Evolutionary conservation across 2,888 invertebrate genomes (phyloP), one percentile per base, ranked within the genome.

Genomic region (Cantharis rufa): DNA sequence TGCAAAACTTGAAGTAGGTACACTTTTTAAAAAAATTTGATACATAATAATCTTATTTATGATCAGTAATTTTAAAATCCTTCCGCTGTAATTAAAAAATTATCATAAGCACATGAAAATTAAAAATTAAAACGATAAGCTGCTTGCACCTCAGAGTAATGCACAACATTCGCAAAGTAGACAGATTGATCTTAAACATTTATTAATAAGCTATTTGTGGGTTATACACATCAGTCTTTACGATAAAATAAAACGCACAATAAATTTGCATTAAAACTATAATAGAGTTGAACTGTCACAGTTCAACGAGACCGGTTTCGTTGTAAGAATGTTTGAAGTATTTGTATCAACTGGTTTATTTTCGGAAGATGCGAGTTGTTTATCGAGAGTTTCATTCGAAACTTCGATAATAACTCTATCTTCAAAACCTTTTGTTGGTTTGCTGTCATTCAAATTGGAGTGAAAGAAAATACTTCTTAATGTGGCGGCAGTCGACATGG

Each of bases 391-490:
- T 78, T 87, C 87, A 75, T 86, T 87, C 10, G 86, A 87, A 15
- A 87, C 86, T 78, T 87, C 87, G 71, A 87, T 86, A 76, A 87
- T 86, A 62, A 86, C 86, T 80, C 86, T 85, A 75, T 87, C 87
- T 72, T 87, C 87, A 62, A 85, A 81, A 81, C 86, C 86, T 79
- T 86, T 86, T 28, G 85, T 80, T 62, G 84, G 82, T 72, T 84
- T 84, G 69, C 80, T 82, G 75, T 86, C 85, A 69, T 73, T 78
- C 69, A 84, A 82, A 69, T 85, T 86, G 63, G 88, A 86, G 82
- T 90, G 89, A 84, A 91, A 90, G 85, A 91, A 90, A 78, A 90
- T 89, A 81, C 89, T 90, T 81, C 90, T 87, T 76, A 90, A 82
- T 75, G 89, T 87, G 48, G 90, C 89, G 3, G 90, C 88, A 79